Percentiles rank a stretch among this genome's conserved stretches.
Conservation (phyloP, 1,140 invertebrate species). For the Drosophila ficusphila region DNA sequence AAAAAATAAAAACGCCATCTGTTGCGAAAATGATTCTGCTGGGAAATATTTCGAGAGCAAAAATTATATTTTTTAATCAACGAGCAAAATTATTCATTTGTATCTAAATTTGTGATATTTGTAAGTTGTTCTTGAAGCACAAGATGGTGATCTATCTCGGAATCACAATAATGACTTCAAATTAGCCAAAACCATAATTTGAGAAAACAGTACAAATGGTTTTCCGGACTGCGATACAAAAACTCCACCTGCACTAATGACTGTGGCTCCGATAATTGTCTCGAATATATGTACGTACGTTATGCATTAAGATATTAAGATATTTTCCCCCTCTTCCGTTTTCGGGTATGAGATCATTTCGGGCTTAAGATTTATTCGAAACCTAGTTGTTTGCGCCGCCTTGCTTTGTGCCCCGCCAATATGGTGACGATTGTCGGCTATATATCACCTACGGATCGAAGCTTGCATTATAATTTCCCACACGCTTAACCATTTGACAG, state of each 20-base stretch:
- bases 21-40: background rate
- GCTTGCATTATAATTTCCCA: constrained; percentile 42
- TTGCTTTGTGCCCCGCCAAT: background rate
- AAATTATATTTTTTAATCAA: too few relatives aligned
- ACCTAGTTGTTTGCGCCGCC: background rate
- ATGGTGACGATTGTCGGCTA: constrained; percentile 5
- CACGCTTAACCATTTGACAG: constrained; percentile 30
- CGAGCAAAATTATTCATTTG: background rate
- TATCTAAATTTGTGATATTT: background rate
- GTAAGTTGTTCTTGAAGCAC: background rate
- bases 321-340: constrained; percentile 4
- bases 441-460: constrained; percentile 27
- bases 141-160: background rate
- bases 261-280: constrained; percentile 22
- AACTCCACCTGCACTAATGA: constrained; percentile 44
- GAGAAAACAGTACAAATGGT: constrained; percentile 30
- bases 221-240: constrained; percentile 23
- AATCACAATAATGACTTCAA: constrained; percentile 2
- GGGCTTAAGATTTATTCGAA: background rate
- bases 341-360: constrained; percentile 43
- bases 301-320: constrained; percentile 38
- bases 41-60: too few relatives aligned
- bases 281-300: constrained; percentile 13
- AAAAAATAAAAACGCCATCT: background rate
- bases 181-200: constrained; percentile 35